These are phyloP conservation scores for Apocrypta bakeri DNA, from an alignment of 1,140 invertebrate genomes.

Conservation along the genomic window DNA sequence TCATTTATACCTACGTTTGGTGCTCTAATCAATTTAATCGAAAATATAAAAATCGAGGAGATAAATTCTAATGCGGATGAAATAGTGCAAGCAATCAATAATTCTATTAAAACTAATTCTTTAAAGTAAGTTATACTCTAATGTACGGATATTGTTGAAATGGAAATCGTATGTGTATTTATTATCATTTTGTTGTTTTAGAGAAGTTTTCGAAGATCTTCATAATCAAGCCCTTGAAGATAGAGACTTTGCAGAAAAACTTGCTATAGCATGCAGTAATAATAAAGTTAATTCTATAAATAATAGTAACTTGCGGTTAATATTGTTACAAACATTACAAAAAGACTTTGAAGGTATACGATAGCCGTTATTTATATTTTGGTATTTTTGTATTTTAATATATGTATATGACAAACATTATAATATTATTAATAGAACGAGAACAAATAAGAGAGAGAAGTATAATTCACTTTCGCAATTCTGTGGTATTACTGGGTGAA, in stretches of 20 bases:
- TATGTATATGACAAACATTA: neutral
- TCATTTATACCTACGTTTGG: neutral
- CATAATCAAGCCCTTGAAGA: slow-evolving; percentile 51
- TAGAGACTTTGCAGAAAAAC: slow-evolving; percentile 52
- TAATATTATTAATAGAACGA: slow-evolving; percentile 43
- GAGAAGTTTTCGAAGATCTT: slow-evolving; percentile 49
- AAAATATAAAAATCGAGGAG: slow-evolving; percentile 19
- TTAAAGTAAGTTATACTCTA: slow-evolving; percentile 35
- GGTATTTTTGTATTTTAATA: neutral
- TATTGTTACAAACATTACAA: slow-evolving; percentile 48
- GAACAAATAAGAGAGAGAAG: slow-evolving; percentile 47
- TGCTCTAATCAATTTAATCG: slow-evolving; percentile 37
- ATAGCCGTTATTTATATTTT: neutral
- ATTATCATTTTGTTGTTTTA: slow-evolving; percentile 31
- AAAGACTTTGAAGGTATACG: slow-evolving; percentile 52
- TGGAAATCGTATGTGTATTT: neutral
- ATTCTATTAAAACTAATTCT: slow-evolving; percentile 25
- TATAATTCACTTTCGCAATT: slow-evolving; percentile 49
- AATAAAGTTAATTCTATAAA: slow-evolving; percentile 43
- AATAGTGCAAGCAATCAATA: slow-evolving; percentile 35
- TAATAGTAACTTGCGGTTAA: slow-evolving; percentile 18
- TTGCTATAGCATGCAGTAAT: slow-evolving; percentile 47
- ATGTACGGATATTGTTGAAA: neutral
- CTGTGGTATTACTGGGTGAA: slow-evolving; percentile 50
- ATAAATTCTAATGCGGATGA: slow-evolving; percentile 25